These are phyloP conservation scores for Thera britannica DNA, from an alignment of 2,888 invertebrate species.

Conservation along the genomic window DNA sequence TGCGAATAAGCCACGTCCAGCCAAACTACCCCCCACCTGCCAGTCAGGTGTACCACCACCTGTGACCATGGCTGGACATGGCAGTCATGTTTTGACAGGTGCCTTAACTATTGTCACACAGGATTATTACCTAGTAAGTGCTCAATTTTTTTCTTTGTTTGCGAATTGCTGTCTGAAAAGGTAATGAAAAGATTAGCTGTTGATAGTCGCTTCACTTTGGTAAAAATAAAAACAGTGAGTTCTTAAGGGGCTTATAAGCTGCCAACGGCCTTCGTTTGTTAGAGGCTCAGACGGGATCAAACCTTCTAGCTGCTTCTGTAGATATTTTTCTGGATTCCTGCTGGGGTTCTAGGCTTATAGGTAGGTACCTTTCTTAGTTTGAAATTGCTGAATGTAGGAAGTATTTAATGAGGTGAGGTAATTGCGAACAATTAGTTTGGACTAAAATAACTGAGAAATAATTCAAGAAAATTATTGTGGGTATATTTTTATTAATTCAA, in stretches of 20 bases:
- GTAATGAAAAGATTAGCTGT: conserved; percentile 20
- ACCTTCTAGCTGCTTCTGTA: no score
- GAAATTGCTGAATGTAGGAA: no score
- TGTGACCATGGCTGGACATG: conserved; percentile 50
- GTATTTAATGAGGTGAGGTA: no score
- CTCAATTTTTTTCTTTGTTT: conserved; percentile 41
- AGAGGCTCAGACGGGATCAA: background rate
- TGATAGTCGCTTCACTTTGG: background rate
- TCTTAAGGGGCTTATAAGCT: background rate
- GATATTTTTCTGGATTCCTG: no score
- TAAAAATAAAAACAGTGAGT: background rate
- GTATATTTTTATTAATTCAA: background rate
- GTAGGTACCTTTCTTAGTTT: no score
- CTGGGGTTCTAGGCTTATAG: no score
- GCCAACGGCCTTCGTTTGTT: background rate
- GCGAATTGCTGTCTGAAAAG: conserved; percentile 18
- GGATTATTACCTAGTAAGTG: conserved; percentile 53
- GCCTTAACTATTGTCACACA: conserved; percentile 60
- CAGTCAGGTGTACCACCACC: conserved; percentile 73
- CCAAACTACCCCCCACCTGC: conserved; percentile 29
- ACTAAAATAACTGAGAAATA: no score
- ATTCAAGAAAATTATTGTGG: no score
- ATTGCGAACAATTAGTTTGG: no score
- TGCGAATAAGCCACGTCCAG: conserved; percentile 37
- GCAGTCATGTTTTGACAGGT: conserved; percentile 78